Evolutionary conservation across 2,797 vertebrate genomes (phyloP), one percentile per base, ranked within the genome.

Genomic region (Anisognathus igniventris): DNA sequence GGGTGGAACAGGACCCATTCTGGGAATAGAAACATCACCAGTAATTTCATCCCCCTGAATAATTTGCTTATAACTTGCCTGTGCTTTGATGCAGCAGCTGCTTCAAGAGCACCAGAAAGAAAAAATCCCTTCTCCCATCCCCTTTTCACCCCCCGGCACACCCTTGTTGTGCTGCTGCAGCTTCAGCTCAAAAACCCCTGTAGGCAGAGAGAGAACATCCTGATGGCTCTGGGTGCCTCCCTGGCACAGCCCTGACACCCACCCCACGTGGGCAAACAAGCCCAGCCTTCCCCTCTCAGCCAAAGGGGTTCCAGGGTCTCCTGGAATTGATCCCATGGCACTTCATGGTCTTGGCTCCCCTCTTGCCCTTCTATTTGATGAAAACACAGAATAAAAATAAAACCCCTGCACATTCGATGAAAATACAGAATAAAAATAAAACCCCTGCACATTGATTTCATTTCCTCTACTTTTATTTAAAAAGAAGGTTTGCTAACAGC

Each of bases 401-500:
- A 81, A 7, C 2, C n/a, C 58, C 61, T 2, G 27, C 72, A 75
- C 51, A 17, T 66, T 68, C 12, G 1, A 37, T 19, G 28, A 62
- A 65, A 61, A 67, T 5, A 19, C 20, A 37, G 72, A 66, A 39
- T 60, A 53, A 70, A 74, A 92, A 56, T 10, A 57, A 81, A 81
- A 8, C 2, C n/a, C 64, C 61, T 3, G 30, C 72, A 78, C 51
- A 18, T 48, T 68, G 39, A 9, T 73, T 87, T 90, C 0, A 24
- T 93, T 94, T 95, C 51, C 78, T 48, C 70, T 93, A 70, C 53
- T 94, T 97, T 96, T 96, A 96, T 96, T 95, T 30, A 86, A 96
- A 97, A 97, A 95, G 96, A 96, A 96, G 95, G 88, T 72, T 64
- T 92, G 51, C 42, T 83, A 47, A 80, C 75, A 37, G 57, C 72